phyloP scores from a whole-genome alignment of 2,797 vertebrate species.

The Squalus acanthias region DNA sequence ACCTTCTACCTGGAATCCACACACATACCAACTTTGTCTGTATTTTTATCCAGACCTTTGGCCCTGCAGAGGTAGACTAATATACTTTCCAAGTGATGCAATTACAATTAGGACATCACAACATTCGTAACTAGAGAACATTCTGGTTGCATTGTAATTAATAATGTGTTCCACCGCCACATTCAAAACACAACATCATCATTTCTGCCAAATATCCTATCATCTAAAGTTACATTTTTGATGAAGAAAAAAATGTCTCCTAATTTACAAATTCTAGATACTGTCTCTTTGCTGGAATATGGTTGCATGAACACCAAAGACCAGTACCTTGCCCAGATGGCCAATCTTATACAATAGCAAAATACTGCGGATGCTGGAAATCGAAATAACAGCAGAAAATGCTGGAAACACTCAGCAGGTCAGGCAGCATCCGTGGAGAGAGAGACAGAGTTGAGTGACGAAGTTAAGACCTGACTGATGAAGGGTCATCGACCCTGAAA shows the following conservation, averaged over 20 bases:
- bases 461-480: no score
- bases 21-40: not conserved
- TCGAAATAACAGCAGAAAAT: no score
- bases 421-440: no score
- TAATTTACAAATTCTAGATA: not conserved
- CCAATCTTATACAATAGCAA: not conserved
- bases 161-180: not conserved
- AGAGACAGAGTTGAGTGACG: no score
- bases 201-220: not conserved
- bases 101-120: not conserved
- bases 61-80: not conserved
- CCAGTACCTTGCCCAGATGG: not conserved
- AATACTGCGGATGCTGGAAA: no score
- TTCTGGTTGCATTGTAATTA: not conserved
- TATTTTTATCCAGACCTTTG: not conserved
- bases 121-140: not conserved
- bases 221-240: not conserved
- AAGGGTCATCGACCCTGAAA: no score
- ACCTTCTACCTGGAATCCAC: not conserved
- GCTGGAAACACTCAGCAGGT: no score
- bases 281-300: not conserved
- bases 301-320: not conserved
- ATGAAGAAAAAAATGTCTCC: not conserved
- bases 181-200: not conserved
- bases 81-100: not conserved